Percentiles rank a stretch among this genome's conserved stretches.
phyloP scores from a whole-genome alignment of 2,888 invertebrate genomes.

The Epiblema foenella region DNA sequence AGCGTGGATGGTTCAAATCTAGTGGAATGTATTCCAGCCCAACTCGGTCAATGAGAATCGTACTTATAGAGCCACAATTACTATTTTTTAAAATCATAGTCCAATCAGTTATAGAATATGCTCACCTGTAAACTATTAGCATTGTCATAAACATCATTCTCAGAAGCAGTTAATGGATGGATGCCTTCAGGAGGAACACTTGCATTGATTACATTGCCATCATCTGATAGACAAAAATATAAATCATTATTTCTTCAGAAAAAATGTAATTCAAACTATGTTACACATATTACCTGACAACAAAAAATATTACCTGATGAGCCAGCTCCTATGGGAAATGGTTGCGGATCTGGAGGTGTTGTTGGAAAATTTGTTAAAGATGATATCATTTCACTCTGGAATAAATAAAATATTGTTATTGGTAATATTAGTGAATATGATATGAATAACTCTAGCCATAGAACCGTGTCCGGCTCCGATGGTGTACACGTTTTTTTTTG shows the following conservation, averaged over 20 bases:
- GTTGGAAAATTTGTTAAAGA: constrained; percentile 58
- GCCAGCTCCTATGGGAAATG: constrained; percentile 28
- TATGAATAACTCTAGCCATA: neutral
- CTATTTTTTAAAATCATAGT: no score
- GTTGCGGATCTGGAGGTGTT: constrained; percentile 65
- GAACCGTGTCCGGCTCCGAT: no score
- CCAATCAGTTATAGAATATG: constrained; percentile 6
- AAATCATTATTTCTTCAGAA: neutral
- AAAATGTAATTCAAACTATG: neutral
- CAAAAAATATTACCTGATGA: constrained; percentile 24
- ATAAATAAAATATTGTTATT: constrained; percentile 39
- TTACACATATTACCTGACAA: neutral
- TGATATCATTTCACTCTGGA: constrained; percentile 66
- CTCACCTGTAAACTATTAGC: constrained; percentile 81
- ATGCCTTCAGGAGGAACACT: constrained; percentile 65
- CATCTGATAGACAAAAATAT: constrained; percentile 54
- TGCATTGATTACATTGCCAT: constrained; percentile 53
- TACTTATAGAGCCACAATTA: no score
- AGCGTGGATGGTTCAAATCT: no score
- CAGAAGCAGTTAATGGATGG: constrained; percentile 91
- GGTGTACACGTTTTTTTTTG: no score
- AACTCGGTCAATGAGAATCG: no score
- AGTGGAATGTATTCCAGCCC: no score
- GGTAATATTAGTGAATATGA: neutral
- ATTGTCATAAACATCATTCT: constrained; percentile 84